These are phyloP conservation scores for Mus minutoides DNA, from an alignment of 2,797 vertebrate species.

Conservation along the genomic window DNA sequence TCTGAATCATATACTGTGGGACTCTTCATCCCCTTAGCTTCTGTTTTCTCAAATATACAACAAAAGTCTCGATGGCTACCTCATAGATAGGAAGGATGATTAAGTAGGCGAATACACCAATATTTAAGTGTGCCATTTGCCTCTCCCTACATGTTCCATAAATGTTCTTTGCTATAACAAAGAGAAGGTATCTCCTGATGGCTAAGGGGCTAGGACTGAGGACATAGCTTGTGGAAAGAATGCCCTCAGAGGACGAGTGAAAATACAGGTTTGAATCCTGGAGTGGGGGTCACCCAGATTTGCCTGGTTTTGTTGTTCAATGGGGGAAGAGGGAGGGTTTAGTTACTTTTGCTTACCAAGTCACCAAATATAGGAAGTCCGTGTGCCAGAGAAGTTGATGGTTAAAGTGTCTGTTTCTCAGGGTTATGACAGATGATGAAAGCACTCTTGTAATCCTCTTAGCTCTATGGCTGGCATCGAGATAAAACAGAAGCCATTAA, in stretches of 20 bases:
- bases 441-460: neutral
- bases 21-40: neutral
- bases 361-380: neutral
- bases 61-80: neutral
- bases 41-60: neutral
- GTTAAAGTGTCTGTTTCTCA: neutral
- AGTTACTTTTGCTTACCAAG: neutral
- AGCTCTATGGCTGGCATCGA: neutral
- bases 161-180: neutral
- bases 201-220: neutral
- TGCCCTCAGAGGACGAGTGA: neutral
- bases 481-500: neutral
- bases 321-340: neutral
- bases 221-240: neutral
- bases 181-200: no score
- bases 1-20: neutral
- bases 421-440: neutral
- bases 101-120: neutral
- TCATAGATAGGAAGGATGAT: neutral
- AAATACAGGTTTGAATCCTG: neutral
- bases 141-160: neutral
- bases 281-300: neutral
- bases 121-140: neutral
- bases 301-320: neutral
- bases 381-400: neutral